Evolutionary conservation across 2,888 invertebrate genomes (phyloP).

Genomic region (Pammene fasciana): DNA sequence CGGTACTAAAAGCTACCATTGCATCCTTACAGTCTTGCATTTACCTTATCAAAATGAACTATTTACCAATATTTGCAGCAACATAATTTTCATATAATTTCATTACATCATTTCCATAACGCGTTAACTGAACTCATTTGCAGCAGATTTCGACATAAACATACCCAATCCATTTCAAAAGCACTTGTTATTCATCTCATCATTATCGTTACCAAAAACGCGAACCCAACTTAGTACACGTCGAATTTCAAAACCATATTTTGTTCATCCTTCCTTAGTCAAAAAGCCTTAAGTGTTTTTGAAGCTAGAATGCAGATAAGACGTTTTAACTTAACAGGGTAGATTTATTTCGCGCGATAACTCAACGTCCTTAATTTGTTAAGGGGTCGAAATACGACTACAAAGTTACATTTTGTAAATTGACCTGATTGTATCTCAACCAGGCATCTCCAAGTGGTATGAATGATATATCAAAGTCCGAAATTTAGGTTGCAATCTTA

Average conservation of each 20-base stretch:
- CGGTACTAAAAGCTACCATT: too few relatives aligned
- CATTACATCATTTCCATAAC: slow-evolving; percentile 4
- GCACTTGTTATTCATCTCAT: slow-evolving; percentile 25
- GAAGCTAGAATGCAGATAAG: background rate
- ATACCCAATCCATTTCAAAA: slow-evolving; percentile 22
- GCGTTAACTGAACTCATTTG: slow-evolving; percentile 10
- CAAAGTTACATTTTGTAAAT: slow-evolving; percentile 65
- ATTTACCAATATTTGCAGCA: too few relatives aligned
- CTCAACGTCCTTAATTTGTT: slow-evolving; percentile 62
- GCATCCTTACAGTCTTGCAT: too few relatives aligned
- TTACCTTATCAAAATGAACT: too few relatives aligned
- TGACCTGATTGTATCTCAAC: slow-evolving; percentile 61
- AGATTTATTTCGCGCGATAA: slow-evolving; percentile 47
- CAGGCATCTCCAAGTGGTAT: slow-evolving; percentile 48
- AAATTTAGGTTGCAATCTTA: slow-evolving; percentile 72
- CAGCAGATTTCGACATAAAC: background rate
- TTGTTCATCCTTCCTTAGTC: background rate
- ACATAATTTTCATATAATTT: background rate
- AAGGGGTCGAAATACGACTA: slow-evolving; percentile 62
- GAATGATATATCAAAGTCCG: slow-evolving; percentile 77
- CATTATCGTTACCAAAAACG: slow-evolving; percentile 32
- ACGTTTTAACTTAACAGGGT: background rate
- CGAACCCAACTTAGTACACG: slow-evolving; percentile 39
- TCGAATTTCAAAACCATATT: slow-evolving; percentile 43
- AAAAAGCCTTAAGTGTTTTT: background rate